phyloP scores from a whole-genome alignment of 2,797 vertebrate species.

The Nannoperca australis region DNA sequence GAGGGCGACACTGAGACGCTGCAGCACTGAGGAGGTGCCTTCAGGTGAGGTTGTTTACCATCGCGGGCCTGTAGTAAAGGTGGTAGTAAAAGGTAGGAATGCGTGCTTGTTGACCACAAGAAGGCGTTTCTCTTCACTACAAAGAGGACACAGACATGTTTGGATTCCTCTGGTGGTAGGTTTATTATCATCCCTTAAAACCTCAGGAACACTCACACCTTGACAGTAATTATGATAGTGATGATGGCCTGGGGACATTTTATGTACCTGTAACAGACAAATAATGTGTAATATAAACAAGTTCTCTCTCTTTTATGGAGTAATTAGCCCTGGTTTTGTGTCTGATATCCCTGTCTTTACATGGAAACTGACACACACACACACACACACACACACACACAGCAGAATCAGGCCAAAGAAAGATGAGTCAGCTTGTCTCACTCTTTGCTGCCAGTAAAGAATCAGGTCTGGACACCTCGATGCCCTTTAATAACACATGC shows the following conservation, averaged over 20 bases:
- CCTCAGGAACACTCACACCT: neutral
- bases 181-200: neutral
- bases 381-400: neutral
- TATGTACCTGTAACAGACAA: neutral
- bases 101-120: neutral
- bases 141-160: neutral
- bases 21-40: neutral
- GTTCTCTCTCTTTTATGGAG: neutral
- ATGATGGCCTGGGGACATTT: neutral
- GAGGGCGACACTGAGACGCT: slow-evolving; percentile 35
- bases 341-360: neutral
- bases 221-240: neutral
- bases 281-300: neutral
- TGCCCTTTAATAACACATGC: neutral
- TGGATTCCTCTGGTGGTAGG: neutral
- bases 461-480: neutral
- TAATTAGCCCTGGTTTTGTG: neutral
- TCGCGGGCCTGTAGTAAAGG: neutral
- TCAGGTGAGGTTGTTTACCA: slow-evolving; percentile 40
- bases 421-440: neutral
- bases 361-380: neutral
- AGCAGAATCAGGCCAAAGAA: neutral
- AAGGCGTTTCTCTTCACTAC: slow-evolving; percentile 5
- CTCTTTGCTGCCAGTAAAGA: neutral
- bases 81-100: slow-evolving; percentile 1